phyloP scores from a whole-genome alignment of 2,113 vertebrate genomes.

The Naja naja region DNA sequence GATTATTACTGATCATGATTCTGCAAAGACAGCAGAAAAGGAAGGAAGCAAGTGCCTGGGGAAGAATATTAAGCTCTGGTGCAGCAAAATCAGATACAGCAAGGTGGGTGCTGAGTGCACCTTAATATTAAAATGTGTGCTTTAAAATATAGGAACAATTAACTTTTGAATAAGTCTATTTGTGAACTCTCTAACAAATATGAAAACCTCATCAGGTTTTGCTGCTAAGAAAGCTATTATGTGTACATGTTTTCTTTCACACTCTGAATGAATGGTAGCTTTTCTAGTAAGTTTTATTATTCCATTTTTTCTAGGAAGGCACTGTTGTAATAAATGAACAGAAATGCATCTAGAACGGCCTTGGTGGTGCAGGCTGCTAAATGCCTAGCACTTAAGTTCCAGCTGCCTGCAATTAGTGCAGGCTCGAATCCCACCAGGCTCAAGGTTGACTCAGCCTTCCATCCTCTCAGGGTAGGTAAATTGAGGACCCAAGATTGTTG shows the following conservation, averaged over 20 bases:
- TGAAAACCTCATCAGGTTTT: not conserved
- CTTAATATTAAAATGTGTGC: not conserved
- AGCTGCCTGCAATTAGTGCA: no score
- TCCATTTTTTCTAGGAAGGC: slow-evolving; percentile 34
- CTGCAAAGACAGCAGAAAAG: slow-evolving; percentile 2
- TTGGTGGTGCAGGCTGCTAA: no score
- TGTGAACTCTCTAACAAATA: not conserved
- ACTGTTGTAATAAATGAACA: not conserved
- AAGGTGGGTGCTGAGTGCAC: not conserved
- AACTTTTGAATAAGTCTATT: not conserved
- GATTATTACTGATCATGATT: not conserved
- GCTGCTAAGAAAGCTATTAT: slow-evolving; percentile 11
- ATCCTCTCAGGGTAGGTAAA: no score
- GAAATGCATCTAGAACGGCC: no score
- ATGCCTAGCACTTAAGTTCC: no score
- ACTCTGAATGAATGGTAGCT: slow-evolving; percentile 9
- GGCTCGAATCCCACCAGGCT: no score
- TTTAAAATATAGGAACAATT: not conserved
- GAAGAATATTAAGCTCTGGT: not conserved
- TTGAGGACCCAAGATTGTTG: no score
- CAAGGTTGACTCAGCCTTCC: no score
- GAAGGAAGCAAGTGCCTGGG: not conserved
- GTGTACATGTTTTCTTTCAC: not conserved
- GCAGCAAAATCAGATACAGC: not conserved
- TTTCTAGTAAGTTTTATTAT: slow-evolving; percentile 34